Conservation (phyloP, 1,140 invertebrate genomes). For the Philaenus spumarius region DNA sequence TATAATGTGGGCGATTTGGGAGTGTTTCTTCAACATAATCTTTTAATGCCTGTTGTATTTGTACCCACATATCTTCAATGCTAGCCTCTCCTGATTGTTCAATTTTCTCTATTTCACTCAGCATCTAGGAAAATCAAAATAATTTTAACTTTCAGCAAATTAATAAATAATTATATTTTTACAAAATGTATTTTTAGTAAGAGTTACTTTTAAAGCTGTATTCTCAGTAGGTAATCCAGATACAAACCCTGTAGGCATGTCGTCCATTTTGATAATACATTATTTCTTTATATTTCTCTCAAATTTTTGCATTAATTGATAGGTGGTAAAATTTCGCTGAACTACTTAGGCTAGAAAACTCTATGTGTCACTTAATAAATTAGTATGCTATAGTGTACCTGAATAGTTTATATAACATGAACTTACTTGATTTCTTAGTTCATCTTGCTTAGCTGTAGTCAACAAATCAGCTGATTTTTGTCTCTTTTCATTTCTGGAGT, state of each 20-base stretch:
- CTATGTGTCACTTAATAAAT: conserved; percentile 4
- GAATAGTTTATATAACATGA: conserved; percentile 9
- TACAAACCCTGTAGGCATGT: too few species aligned
- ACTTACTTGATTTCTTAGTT: conserved; percentile 35
- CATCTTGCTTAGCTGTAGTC: conserved; percentile 36
- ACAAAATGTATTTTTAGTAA: too few species aligned
- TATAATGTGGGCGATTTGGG: conserved; percentile 39
- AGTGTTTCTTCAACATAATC: conserved; percentile 36
- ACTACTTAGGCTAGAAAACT: neutral
- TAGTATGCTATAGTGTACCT: conserved; percentile 14
- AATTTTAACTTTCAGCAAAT: too few species aligned
- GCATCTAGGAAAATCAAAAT: conserved; percentile 17
- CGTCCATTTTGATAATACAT: too few species aligned
- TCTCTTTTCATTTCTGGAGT: conserved; percentile 28
- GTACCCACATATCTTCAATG: conserved; percentile 16
- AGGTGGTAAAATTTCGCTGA: neutral
- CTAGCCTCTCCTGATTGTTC: conserved; percentile 17
- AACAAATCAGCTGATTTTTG: conserved; percentile 30
- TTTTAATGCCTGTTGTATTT: conserved; percentile 19
- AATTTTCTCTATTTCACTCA: conserved; percentile 23
- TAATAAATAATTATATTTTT: too few species aligned
- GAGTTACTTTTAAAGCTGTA: too few species aligned
- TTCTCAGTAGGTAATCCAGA: too few species aligned
- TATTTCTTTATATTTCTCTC: too few species aligned
- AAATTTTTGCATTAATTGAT: neutral